Percentiles rank a stretch among this genome's conserved stretches.
Evolutionary conservation across 2,888 invertebrate genomes (phyloP).

Genomic region (Chrysopilus asiliformis): DNA sequence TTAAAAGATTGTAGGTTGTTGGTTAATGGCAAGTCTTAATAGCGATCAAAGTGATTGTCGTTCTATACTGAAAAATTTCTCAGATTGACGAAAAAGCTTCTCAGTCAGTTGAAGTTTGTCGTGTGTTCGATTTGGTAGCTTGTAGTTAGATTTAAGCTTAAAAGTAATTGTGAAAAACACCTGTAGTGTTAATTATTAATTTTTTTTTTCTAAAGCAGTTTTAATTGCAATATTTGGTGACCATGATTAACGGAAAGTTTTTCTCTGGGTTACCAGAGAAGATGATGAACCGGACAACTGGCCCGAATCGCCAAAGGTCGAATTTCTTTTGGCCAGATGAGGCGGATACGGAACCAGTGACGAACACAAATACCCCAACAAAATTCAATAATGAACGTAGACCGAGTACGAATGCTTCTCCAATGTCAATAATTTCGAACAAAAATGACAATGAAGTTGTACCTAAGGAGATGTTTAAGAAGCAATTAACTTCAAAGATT

Average conservation of each 20-base stretch:
- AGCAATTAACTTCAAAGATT: slow-evolving; percentile 33
- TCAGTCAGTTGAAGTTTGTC: no score
- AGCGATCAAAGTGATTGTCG: no score
- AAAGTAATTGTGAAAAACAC: no score
- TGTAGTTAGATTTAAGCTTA: no score
- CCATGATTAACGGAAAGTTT: slow-evolving; percentile 37
- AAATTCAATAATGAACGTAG: slow-evolving; percentile 1
- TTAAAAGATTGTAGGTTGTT: no score
- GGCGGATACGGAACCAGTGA: slow-evolving; percentile 22
- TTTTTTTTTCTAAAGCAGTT: no score
- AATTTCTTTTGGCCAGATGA: slow-evolving; percentile 37
- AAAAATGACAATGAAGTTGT: slow-evolving; percentile 14
- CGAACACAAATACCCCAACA: slow-evolving; percentile 12
- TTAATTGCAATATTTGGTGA: no score
- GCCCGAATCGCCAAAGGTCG: slow-evolving; percentile 29
- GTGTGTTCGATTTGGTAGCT: no score
- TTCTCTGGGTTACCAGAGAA: slow-evolving; percentile 32
- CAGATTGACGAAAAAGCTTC: no score
- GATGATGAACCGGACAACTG: slow-evolving; percentile 25
- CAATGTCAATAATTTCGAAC: background rate
- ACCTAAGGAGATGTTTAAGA: slow-evolving; percentile 29
- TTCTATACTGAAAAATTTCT: no score
- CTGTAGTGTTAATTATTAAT: no score
- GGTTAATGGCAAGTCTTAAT: no score
- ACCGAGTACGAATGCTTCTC: slow-evolving; percentile 1